Evolutionary conservation across 2,113 vertebrate species (phyloP).

Genomic region (Oncorhynchus clarkii): DNA sequence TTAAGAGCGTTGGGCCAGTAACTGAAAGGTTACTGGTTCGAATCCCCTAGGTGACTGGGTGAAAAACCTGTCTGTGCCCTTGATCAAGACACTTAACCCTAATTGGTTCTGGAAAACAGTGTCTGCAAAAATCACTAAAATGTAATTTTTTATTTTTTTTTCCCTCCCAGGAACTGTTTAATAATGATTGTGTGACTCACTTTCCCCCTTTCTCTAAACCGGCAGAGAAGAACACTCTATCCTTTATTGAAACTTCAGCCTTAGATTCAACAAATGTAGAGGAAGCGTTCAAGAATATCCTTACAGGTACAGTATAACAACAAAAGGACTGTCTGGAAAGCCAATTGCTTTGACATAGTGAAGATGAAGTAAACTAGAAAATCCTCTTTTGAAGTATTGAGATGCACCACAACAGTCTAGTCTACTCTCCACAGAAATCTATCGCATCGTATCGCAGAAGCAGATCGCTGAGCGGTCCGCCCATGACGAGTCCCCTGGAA

Average conservation of each 20-base stretch:
- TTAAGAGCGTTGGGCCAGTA: no score
- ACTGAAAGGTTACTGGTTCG: no score
- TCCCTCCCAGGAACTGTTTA: no score
- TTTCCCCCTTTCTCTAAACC: constrained; percentile 24
- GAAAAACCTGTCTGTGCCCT: no score
- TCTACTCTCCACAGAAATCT: constrained; percentile 82
- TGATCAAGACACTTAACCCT: no score
- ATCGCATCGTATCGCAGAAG: constrained; percentile 98
- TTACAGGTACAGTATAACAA: constrained; percentile 81
- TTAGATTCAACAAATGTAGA: constrained; percentile 98
- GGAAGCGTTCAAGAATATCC: constrained; percentile 98
- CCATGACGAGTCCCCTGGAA: constrained; percentile 94
- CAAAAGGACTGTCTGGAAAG: no score
- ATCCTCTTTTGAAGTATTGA: no score
- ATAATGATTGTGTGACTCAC: background rate
- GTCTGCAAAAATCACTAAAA: no score
- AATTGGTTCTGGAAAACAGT: no score
- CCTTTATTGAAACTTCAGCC: constrained; percentile 97
- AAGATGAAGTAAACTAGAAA: background rate
- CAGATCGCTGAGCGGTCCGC: constrained; percentile 93
- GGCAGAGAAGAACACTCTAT: constrained; percentile 96
- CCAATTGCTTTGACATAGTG: no score
- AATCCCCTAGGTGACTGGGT: no score
- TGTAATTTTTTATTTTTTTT: no score
- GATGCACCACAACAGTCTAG: background rate